Percentiles rank a stretch among this genome's conserved stretches.
Evolutionary conservation across 1,140 invertebrate species (phyloP).

Genomic region (Pteromalus puparum): DNA sequence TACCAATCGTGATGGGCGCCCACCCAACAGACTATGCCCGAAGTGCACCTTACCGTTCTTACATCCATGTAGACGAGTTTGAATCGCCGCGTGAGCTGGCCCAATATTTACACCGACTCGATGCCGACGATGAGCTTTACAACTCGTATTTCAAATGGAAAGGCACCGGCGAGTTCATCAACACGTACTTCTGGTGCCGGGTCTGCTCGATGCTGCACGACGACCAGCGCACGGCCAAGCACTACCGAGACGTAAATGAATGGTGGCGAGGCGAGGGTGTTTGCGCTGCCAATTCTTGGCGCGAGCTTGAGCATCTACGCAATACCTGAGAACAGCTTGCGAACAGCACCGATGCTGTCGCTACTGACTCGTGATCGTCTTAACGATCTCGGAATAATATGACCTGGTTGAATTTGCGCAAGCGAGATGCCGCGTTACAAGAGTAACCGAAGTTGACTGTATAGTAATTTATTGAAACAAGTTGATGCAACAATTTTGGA

Average conservation of each 20-base stretch:
- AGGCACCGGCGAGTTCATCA: slow-evolving; percentile 94
- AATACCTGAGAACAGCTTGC: slow-evolving; percentile 54
- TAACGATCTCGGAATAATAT: background rate
- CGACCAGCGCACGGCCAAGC: slow-evolving; percentile 77
- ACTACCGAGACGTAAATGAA: slow-evolving; percentile 88
- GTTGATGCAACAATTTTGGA: background rate
- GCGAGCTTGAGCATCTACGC: slow-evolving; percentile 71
- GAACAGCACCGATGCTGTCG: background rate
- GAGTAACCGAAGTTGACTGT: too few species aligned
- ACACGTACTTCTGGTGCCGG: slow-evolving; percentile 96
- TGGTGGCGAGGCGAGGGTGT: slow-evolving; percentile 89
- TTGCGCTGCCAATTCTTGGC: slow-evolving; percentile 83
- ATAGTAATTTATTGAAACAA: too few species aligned
- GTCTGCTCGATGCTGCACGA: slow-evolving; percentile 94
- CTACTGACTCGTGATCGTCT: background rate
- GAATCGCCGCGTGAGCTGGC: slow-evolving; percentile 89
- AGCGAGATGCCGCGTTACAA: background rate
- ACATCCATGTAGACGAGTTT: slow-evolving; percentile 97
- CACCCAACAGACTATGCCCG: slow-evolving; percentile 91
- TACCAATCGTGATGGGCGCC: slow-evolving; percentile 97
- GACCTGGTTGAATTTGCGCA: background rate
- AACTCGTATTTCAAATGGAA: slow-evolving; percentile 95
- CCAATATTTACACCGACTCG: slow-evolving; percentile 88
- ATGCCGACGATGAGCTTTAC: slow-evolving; percentile 90
- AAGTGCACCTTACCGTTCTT: slow-evolving; percentile 90